A percentile compares a stretch with the other conserved stretches of the same genome.
These are phyloP conservation scores for Eolophus roseicapilla DNA, from an alignment of 2,113 vertebrate genomes.

Conservation along the genomic window DNA sequence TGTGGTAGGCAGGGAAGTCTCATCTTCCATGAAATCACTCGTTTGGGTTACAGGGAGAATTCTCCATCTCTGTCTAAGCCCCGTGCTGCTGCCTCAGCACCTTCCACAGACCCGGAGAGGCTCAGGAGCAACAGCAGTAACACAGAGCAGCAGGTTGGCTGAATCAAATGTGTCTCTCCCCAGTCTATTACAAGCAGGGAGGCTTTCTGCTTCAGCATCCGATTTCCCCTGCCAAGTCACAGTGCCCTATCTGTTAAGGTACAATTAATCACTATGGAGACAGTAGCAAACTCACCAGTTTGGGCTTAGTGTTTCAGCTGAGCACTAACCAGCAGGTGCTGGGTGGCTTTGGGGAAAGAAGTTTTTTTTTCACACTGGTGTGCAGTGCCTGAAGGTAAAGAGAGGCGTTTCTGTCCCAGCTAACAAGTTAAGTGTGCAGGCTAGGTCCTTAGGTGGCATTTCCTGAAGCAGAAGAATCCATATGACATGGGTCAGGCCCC, in stretches of 20 bases:
- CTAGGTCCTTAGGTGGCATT: not conserved
- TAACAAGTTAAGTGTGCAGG: too few relatives aligned
- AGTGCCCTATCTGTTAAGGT: not conserved
- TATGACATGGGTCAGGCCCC: not conserved
- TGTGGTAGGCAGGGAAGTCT: not conserved
- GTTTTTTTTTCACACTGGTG: accelerated
- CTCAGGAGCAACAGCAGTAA: not conserved
- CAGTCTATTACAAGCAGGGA: not conserved
- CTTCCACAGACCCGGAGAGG: not conserved
- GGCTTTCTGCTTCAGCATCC: not conserved
- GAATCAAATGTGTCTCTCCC: not conserved
- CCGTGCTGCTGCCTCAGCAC: not conserved
- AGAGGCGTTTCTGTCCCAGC: not conserved
- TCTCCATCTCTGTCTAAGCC: not conserved
- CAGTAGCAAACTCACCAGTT: not conserved
- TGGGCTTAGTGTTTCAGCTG: not conserved
- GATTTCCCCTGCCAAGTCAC: not conserved
- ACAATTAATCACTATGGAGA: slow-evolving; percentile 22
- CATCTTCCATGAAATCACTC: not conserved
- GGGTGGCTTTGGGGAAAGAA: not conserved
- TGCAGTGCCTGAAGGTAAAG: not conserved
- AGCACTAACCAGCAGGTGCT: not conserved
- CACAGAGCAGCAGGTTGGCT: not conserved
- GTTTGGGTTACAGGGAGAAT: not conserved
- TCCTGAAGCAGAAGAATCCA: accelerated